These are phyloP conservation scores for Cyclopterus lumpus DNA, from an alignment of 2,797 vertebrate genomes.

Conservation along the genomic window DNA sequence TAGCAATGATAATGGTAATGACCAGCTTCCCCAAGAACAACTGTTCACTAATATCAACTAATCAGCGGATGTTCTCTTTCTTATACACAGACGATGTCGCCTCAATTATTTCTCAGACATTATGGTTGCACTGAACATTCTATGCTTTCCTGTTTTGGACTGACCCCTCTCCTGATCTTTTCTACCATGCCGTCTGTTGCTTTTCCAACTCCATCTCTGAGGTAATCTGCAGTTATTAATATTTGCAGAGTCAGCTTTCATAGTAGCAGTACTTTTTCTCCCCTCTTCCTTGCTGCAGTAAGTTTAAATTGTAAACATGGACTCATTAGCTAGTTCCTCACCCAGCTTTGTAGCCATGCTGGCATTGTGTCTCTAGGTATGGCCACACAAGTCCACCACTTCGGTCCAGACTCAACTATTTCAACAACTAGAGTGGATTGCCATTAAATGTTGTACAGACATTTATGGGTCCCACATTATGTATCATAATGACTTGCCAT, in stretches of 20 bases:
- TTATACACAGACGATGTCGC: slow-evolving; percentile 38
- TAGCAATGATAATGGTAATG: slow-evolving; percentile 99
- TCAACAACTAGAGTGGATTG: background rate
- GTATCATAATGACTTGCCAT: background rate
- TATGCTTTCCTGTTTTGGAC: slow-evolving; percentile 27
- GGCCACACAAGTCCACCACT: background rate
- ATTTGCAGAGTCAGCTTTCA: slow-evolving; percentile 14
- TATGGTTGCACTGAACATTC: slow-evolving; percentile 30
- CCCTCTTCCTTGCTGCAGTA: background rate
- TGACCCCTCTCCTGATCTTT: slow-evolving; percentile 46
- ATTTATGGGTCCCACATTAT: background rate
- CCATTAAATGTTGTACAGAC: background rate
- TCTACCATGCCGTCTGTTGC: slow-evolving; percentile 49
- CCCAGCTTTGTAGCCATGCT: background rate
- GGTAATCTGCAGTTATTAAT: slow-evolving; percentile 40
- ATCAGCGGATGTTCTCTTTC: slow-evolving; percentile 61
- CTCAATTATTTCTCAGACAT: background rate
- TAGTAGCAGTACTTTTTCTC: background rate
- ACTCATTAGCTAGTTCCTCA: background rate
- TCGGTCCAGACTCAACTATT: fast-evolving
- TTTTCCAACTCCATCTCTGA: slow-evolving; percentile 49
- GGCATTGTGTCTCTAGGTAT: background rate
- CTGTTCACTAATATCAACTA: slow-evolving; percentile 68
- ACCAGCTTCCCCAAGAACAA: slow-evolving; percentile 77
- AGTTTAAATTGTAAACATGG: slow-evolving; percentile 12